Base-by-base conservation (phyloP, 1,140 invertebrate genomes). In the Trinorchestia longiramus region DNA sequence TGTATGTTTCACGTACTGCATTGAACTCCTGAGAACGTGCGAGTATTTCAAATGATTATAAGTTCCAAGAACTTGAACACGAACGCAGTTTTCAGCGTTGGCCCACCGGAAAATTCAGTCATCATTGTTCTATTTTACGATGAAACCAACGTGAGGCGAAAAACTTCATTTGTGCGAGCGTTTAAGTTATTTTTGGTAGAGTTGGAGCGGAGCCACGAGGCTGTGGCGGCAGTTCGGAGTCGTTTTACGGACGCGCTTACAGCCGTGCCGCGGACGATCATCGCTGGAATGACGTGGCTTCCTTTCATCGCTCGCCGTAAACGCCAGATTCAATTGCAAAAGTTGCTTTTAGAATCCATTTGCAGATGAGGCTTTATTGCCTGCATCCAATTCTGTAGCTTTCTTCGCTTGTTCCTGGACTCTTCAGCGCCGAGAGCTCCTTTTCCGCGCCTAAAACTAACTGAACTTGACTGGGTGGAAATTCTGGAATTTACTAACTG, bases 301-400 rank as follows among this genome's bases (percentile, higher is more conserved):
- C 92, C 92, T 94, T 94, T 94, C 92, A 94, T 94, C 92, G 40
- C 92, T 44, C 41, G 43, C 92, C 6, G 43, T 94, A 94, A 43
- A 94, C 92, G 92, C 92, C 92, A 94, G 92, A 94, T 94, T 94
- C 92, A 94, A 94, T 94, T 94, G 92, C 92, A 94, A 94, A 94
- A 94, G 92, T 94, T 94, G 92, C 43, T 40, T 94, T 94, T 94
- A 94, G 92, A 94, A 94, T 94, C 92, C 92, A 94, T 94, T 94
- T 94, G 92, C 92, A 94, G 92, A 94, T 94, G 92, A 94, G 92
- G 43, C 43, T 94, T 94, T 94, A 94, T 40, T 42, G 43, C 92
- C 44, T 42, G 43, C 92, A 45, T 45, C 92, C 92, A 94, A 94
- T 94, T 94, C 92, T 94, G 43, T 19, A n/a, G 92, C 92, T 94